Percentiles rank a stretch among this genome's conserved stretches.
Evolutionary conservation across 2,797 vertebrate genomes (phyloP).

Genomic region (Malacoctenus gilli): DNA sequence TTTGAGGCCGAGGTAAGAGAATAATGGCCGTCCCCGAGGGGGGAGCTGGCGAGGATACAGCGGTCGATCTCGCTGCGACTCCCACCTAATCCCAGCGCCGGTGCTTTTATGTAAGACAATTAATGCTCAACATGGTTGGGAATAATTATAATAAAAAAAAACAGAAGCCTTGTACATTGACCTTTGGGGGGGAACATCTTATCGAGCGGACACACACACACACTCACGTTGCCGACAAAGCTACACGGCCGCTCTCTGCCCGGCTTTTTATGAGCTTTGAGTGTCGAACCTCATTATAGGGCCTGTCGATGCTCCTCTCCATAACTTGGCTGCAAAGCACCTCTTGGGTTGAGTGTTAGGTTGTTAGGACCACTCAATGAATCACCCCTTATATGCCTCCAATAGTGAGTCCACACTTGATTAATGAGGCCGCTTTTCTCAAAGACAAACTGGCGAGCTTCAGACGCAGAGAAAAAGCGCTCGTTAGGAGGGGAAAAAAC

Average conservation of each 20-base stretch:
- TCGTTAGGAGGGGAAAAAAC: too few relatives aligned
- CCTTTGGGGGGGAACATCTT: neutral
- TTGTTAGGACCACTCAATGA: constrained; percentile 21
- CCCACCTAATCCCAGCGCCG: constrained; percentile 15
- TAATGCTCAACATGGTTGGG: constrained; percentile 3
- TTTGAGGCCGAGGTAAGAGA: constrained; percentile 5
- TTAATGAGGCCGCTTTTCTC: neutral
- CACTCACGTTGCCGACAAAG: too few relatives aligned
- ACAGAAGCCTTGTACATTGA: neutral
- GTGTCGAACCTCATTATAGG: constrained; percentile 10
- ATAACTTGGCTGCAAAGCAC: constrained; percentile 8
- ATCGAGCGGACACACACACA: too few relatives aligned
- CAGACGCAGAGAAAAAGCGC: too few relatives aligned
- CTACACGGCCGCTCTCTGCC: too few relatives aligned
- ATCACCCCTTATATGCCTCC: constrained; percentile 5
- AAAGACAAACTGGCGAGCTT: neutral
- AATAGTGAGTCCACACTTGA: neutral
- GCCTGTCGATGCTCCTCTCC: constrained; percentile 2
- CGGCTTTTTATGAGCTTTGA: neutral
- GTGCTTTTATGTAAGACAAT: constrained; percentile 31
- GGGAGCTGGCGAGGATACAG: too few relatives aligned
- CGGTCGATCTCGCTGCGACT: constrained; percentile 20
- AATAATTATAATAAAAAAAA: constrained; percentile 11
- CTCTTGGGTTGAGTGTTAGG: constrained; percentile 25
- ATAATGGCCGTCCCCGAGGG: constrained; percentile 42